Base-by-base conservation (phyloP, 2,888 invertebrate genomes). In the Andrena bicolor region DNA sequence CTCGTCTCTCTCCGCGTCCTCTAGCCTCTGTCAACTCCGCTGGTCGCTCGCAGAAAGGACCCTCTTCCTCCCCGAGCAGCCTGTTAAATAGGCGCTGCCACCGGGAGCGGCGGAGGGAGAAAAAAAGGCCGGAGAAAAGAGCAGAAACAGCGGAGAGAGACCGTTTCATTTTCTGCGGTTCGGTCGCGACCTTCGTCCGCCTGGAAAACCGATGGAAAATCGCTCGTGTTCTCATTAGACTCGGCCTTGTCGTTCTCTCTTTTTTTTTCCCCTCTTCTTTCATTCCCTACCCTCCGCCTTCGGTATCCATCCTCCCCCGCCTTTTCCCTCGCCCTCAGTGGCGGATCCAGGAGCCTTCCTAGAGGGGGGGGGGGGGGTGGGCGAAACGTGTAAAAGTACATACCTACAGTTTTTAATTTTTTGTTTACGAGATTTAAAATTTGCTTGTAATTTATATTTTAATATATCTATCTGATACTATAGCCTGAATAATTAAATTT, bases 141-240 rank as follows among this genome's bases (percentile, higher is more conserved):
- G 8, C 16, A 60, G 61, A 74, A 82, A 83, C 81, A 80, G 83
- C 80, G 76, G 81, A 41, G 72, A 71, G 56, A 26, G 56, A 26
- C 80, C 83, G 80, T 80, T 86, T 83, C 84, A 74, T 86, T 88
- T 89, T 87, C 76, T 56, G 84, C 87, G 89, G 86, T 88, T 90
- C 85, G 89, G 86, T 89, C 90, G 87, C 88, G 90, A 90, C 89
- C 91, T 92, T 90, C 89, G 87, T 71, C 80, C 51, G 72, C 84
- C 80, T 87, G 88, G 86, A 89, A 90, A 90, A 90, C 88, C 88
- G 90, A 92, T 90, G 87, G 90, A 91, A 91, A 92, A 91, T 91
- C 89, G 88, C 89, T 90, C 89, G 89, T 90, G 90, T 90, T 91
- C 91, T 92, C 92, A 90, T 92, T 92, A 91, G 88, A 86, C 86